Conservation (phyloP, 2,113 vertebrate genomes). For the Neodon shergylaensis region DNA sequence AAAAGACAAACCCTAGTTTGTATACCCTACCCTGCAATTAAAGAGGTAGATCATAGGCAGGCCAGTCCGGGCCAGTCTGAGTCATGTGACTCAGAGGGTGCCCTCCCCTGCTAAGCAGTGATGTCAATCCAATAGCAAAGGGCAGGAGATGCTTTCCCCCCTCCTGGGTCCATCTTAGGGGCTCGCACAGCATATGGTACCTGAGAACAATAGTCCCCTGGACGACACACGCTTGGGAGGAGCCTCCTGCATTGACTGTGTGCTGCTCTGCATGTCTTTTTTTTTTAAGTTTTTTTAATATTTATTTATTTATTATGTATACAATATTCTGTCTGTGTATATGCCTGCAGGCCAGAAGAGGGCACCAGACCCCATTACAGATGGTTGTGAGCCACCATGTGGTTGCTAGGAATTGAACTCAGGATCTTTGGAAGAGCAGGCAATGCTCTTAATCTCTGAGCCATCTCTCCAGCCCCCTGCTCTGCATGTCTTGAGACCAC, state of each 20-base stretch:
- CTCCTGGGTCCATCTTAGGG: neutral
- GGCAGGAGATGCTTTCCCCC: neutral
- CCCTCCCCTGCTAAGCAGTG: neutral
- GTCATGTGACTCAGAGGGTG: too few species aligned
- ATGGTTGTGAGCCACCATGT: too few species aligned
- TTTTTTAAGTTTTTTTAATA: too few species aligned
- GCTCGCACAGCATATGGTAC: neutral
- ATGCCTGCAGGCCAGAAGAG: too few species aligned
- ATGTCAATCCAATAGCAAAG: neutral
- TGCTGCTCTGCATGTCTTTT: neutral
- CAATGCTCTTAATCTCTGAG: too few species aligned
- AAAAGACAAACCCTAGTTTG: neutral
- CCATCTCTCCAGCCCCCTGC: too few species aligned
- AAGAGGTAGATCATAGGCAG: neutral
- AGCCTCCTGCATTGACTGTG: neutral
- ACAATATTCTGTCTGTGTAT: too few species aligned
- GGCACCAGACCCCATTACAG: too few species aligned
- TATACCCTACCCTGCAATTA: neutral
- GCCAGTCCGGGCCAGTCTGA: neutral
- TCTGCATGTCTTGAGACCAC: neutral
- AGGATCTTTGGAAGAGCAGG: too few species aligned
- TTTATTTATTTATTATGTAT: too few species aligned
- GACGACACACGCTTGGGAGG: accelerated
- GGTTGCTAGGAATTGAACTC: too few species aligned
- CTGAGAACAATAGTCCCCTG: neutral